Evolutionary conservation across 1,140 invertebrate species (phyloP).

Genomic region (Drosophila ananassae): DNA sequence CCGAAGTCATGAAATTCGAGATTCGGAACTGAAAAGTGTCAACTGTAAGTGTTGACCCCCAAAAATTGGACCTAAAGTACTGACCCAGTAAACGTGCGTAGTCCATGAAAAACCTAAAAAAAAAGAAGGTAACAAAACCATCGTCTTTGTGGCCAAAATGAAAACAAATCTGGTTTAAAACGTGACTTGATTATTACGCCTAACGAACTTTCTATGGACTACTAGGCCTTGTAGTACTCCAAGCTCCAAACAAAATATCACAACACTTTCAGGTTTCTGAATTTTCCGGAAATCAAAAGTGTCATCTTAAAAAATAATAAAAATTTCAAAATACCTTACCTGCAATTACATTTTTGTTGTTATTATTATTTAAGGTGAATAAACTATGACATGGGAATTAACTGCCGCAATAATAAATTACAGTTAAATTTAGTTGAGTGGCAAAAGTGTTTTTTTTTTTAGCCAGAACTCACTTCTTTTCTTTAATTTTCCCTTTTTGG

Average conservation of each 20-base stretch:
- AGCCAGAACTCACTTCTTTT: background rate
- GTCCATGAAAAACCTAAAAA: slow-evolving; percentile 28
- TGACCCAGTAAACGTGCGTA: slow-evolving; percentile 69
- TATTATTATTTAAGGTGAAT: background rate
- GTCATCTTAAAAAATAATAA: background rate
- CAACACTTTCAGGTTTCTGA: background rate
- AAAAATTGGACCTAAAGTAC: slow-evolving; percentile 9
- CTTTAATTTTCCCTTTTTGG: background rate
- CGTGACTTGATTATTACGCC: slow-evolving; percentile 73
- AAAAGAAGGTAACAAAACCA: background rate
- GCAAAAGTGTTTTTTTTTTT: background rate
- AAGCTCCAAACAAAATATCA: background rate
- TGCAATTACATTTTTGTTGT: too few relatives aligned
- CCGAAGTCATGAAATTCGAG: slow-evolving; percentile 2
- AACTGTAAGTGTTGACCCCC: background rate
- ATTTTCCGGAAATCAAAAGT: slow-evolving; percentile 14
- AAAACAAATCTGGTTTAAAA: slow-evolving; percentile 64
- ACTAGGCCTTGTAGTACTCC: slow-evolving; percentile 5
- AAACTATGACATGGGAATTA: slow-evolving; percentile 1
- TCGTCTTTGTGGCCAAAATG: slow-evolving; percentile 16
- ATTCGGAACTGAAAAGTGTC: slow-evolving; percentile 4
- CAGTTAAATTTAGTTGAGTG: background rate
- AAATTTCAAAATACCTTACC: background rate
- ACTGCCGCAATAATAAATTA: slow-evolving; percentile 1
- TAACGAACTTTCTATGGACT: slow-evolving; percentile 69